Evolutionary conservation across 2,113 vertebrate genomes (phyloP).

Genomic region (Hiodon alosoides): DNA sequence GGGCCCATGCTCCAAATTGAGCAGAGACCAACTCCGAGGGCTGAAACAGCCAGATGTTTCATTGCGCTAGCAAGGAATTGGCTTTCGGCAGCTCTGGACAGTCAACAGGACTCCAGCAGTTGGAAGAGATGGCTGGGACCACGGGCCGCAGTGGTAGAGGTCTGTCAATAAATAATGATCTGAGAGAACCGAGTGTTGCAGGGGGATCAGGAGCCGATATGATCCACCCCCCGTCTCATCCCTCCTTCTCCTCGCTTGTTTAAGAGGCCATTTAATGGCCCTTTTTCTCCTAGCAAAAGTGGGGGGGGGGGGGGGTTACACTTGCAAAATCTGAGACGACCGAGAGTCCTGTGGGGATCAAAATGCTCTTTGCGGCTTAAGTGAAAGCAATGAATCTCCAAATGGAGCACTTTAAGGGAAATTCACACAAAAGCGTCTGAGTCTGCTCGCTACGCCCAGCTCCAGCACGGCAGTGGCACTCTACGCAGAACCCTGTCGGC

Average conservation of each 20-base stretch:
- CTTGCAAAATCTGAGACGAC: not conserved
- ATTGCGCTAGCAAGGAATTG: not conserved
- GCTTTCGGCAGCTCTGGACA: not conserved
- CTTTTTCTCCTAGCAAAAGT: conserved; percentile 15
- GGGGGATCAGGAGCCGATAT: not conserved
- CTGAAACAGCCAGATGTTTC: not conserved
- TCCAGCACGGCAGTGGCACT: no score
- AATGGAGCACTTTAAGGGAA: conserved; percentile 64
- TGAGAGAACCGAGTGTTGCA: not conserved
- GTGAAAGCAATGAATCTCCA: conserved; percentile 68
- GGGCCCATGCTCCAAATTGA: not conserved
- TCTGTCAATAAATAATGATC: conserved; percentile 14
- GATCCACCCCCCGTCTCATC: conserved; percentile 15
- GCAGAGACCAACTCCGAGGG: not conserved
- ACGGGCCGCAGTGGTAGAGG: not conserved
- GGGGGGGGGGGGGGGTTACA: conserved; percentile 13
- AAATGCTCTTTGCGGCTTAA: conserved; percentile 62
- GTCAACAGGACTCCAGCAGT: not conserved
- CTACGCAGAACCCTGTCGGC: no score
- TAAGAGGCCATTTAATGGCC: conserved; percentile 15
- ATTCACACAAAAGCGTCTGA: conserved; percentile 62
- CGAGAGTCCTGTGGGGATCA: conserved; percentile 49
- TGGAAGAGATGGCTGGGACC: not conserved
- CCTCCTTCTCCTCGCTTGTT: not conserved
- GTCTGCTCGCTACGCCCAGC: not conserved